Evolutionary conservation across 2,888 invertebrate species (phyloP), one percentile per base, ranked within the genome.

Genomic region (Drosophila anomalata): DNA sequence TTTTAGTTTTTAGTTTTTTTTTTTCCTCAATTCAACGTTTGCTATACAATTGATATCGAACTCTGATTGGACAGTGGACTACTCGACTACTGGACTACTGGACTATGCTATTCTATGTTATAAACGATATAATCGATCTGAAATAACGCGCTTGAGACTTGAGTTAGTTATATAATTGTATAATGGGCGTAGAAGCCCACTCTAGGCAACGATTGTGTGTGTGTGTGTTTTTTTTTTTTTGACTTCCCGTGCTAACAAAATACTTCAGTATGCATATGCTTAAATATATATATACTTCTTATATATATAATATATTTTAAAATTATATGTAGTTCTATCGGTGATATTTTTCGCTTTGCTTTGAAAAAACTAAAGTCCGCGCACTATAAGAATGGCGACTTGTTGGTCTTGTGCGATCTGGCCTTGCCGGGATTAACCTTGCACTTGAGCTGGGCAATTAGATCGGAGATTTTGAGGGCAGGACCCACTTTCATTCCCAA

Each of bases 401-500:
- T 91, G 91, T 94, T 94, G 87, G 94, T 93, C 93, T 94, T 95
- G 76, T 90, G 86, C 76, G 90, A 80, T 79, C 91, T 87, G 66
- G 91, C 90, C 77, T 90, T 91, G 75, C 90, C 88, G 65, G 92
- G 91, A 79, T 92, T 91, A 3, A 91, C 75, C 76, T 96, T 96
- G 91, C 95, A 95, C 93, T 97, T 97, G 56, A 98, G 93, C 90
- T 97, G 97, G 89, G 97, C 96, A 89, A 98, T 96, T 77, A 98
- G 94, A 93, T 98, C 97, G 90, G 94, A 96, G 86, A 98, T 97
- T 93, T 98, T 98, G 68, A 98, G 92, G 17, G 98, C 97, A 7
- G 98, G 98, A 1, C 98, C 98, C 66, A 98, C 97, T 93, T 98
- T 98, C 94, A 97, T 97, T 79, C 97, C 96, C 24, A 97, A 95